Conservation (phyloP, 1,140 invertebrate species). For the Whitmania pigra region DNA sequence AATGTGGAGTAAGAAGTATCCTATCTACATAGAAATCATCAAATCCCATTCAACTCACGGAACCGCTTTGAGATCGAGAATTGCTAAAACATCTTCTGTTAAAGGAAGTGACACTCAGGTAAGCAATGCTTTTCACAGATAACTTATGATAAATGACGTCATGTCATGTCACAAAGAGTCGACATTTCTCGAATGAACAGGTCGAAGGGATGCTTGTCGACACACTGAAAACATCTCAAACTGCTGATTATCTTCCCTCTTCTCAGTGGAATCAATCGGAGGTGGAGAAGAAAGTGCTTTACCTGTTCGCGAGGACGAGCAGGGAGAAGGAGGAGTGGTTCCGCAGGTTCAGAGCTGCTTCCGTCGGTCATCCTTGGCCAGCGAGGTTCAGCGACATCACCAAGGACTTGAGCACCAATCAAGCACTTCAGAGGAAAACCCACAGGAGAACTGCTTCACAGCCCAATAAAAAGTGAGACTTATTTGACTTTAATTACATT, state of each 20-base stretch:
- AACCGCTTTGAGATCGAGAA: background rate
- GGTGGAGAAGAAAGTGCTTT: constrained; percentile 37
- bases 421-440: no score
- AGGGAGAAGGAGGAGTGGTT: constrained; percentile 82
- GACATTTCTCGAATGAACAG: background rate
- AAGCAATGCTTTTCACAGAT: background rate
- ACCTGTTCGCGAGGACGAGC: constrained; percentile 66
- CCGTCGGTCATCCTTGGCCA: constrained; percentile 31
- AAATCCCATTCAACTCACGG: constrained; percentile 10
- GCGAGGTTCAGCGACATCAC: background rate
- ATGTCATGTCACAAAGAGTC: background rate
- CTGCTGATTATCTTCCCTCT: no score
- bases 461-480: no score
- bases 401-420: no score
- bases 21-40: constrained; percentile 54
- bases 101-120: background rate
- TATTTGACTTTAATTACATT: no score
- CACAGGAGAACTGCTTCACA: no score
- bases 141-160: background rate
- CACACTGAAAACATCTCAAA: no score
- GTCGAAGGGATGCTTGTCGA: background rate
- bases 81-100: constrained; percentile 6
- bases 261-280: background rate
- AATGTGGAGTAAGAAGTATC: constrained; percentile 82
- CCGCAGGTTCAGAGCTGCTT: constrained; percentile 38